phyloP scores from a whole-genome alignment of 2,797 vertebrate species.

The Adelosebastes latens region DNA sequence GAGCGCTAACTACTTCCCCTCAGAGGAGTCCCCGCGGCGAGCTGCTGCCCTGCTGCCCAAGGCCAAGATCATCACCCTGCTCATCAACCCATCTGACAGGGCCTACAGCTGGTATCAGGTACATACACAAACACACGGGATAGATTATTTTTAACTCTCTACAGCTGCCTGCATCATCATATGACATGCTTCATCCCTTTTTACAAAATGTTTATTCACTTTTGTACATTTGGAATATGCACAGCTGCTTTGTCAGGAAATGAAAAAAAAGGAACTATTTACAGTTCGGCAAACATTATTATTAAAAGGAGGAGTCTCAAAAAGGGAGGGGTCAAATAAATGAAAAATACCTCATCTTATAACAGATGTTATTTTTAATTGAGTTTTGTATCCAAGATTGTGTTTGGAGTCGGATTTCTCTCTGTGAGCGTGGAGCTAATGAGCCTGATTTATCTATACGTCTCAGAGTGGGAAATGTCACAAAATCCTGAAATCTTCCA shows the following conservation, averaged over 20 bases:
- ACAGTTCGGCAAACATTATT: neutral
- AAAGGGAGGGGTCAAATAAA: neutral
- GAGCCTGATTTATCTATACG: slow-evolving; percentile 28
- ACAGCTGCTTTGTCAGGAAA: neutral
- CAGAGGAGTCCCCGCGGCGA: slow-evolving; percentile 91
- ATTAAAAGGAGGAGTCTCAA: neutral
- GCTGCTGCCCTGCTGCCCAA: slow-evolving; percentile 92
- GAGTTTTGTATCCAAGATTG: slow-evolving; percentile 14
- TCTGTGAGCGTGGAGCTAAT: slow-evolving; percentile 15
- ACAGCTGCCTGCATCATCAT: neutral
- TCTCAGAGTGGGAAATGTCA: slow-evolving; percentile 25
- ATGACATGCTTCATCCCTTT: neutral
- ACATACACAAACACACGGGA: slow-evolving; percentile 35
- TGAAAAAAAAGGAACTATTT: neutral
- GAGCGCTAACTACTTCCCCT: slow-evolving; percentile 97
- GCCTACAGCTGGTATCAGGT: slow-evolving; percentile 99
- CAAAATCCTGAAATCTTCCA: slow-evolving; percentile 4
- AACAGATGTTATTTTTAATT: slow-evolving; percentile 3
- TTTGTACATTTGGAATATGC: neutral
- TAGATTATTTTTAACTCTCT: slow-evolving; percentile 1
- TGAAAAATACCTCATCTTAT: neutral
- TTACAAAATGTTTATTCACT: neutral
- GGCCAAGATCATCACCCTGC: slow-evolving; percentile 96
- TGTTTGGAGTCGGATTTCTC: neutral
- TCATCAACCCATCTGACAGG: slow-evolving; percentile 95